phyloP scores from a whole-genome alignment of 2,888 invertebrate species.

The Dolichopus griseipennis region DNA sequence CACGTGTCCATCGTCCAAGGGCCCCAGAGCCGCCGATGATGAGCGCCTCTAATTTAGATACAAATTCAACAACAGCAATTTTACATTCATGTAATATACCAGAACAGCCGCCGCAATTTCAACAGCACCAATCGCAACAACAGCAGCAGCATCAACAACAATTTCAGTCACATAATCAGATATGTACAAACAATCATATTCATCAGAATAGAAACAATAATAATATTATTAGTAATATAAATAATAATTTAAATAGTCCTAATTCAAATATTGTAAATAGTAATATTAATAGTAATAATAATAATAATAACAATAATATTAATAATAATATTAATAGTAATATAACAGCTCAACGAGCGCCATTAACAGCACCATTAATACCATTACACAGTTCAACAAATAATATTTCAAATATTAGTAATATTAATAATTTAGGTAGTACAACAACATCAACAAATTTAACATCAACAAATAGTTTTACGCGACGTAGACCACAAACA shows the following conservation, averaged over 20 bases:
- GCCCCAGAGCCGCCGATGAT: conserved; percentile 51
- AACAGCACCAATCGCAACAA: conserved; percentile 17
- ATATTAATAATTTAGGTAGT: conserved; percentile 35
- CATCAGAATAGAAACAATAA: conserved; percentile 25
- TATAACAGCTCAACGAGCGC: conserved; percentile 18
- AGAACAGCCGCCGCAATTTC: conserved; percentile 11
- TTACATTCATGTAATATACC: conserved; percentile 21
- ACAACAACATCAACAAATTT: conserved; percentile 33
- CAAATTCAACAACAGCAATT: conserved; percentile 21
- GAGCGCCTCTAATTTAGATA: conserved; percentile 37
- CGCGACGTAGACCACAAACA: conserved; percentile 37
- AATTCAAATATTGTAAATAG: conserved; percentile 18
- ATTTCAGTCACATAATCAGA: conserved; percentile 24
- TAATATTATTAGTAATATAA: conserved; percentile 22
- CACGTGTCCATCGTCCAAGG: conserved; percentile 56
- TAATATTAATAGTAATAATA: conserved; percentile 28
- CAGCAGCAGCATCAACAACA: conserved; percentile 16
- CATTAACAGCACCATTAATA: conserved; percentile 27
- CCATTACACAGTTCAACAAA: conserved; percentile 24
- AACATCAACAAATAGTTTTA: conserved; percentile 38
- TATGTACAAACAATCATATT: conserved; percentile 30
- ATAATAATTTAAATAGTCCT: conserved; percentile 20
- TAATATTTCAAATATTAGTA: conserved; percentile 26
- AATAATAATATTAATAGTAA: conserved; percentile 17
- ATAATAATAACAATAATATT: conserved; percentile 5